Evolutionary conservation across 1,140 invertebrate species (phyloP).

Genomic region (Caenorhabditis briggsae): DNA sequence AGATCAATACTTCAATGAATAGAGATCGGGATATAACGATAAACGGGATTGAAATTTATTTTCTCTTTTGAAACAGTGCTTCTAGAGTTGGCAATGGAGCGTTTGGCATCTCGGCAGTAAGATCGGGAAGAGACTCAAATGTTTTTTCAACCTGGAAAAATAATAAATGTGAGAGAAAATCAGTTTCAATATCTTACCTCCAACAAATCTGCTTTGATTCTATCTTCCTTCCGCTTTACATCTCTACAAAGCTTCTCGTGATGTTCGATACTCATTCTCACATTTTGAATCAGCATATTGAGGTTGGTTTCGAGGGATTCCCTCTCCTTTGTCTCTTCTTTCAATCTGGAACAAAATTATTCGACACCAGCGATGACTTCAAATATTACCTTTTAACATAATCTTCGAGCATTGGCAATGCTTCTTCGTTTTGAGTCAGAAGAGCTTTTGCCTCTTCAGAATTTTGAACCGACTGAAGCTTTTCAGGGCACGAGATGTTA

Average conservation of each 20-base stretch:
- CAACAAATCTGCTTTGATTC: constrained; percentile 50
- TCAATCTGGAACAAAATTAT: constrained; percentile 35
- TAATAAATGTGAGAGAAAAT: not conserved
- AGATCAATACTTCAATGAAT: not conserved
- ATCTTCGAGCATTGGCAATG: constrained; percentile 43
- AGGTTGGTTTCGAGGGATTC: constrained; percentile 55
- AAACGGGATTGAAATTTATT: not conserved
- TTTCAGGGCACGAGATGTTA: constrained; percentile 69
- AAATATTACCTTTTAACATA: constrained; percentile 57
- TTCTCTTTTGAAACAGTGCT: constrained; percentile 40
- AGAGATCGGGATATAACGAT: not conserved
- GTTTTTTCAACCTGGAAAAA: constrained; percentile 57
- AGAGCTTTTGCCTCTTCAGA: constrained; percentile 63
- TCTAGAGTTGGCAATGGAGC: constrained; percentile 49
- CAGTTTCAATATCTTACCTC: not conserved
- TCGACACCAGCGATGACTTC: not conserved
- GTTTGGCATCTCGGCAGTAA: not conserved
- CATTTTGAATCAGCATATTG: constrained; percentile 46
- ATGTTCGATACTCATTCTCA: constrained; percentile 39
- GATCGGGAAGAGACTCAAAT: constrained; percentile 58
- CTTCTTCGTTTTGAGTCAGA: constrained; percentile 60
- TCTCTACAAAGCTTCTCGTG: constrained; percentile 50
- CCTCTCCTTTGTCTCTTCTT: constrained; percentile 36
- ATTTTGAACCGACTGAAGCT: constrained; percentile 64
- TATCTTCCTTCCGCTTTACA: constrained; percentile 55